phyloP scores from a whole-genome alignment of 2,888 invertebrate genomes.

The Rhagonycha fulva region DNA sequence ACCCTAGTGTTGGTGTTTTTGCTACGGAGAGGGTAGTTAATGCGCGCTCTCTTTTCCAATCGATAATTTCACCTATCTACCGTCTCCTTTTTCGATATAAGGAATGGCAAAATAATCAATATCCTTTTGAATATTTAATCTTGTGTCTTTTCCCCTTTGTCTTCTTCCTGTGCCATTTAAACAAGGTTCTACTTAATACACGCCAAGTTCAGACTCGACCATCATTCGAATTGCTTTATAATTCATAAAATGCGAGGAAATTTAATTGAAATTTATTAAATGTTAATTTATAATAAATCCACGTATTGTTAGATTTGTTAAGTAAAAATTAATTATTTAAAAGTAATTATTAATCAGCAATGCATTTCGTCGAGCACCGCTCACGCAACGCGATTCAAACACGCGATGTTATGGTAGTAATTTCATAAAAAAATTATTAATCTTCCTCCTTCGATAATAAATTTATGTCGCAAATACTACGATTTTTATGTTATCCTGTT shows the following conservation, averaged over 20 bases:
- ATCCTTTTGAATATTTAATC: slow-evolving; percentile 13
- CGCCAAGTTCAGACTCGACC: background rate
- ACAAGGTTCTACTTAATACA: background rate
- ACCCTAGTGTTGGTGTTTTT: background rate
- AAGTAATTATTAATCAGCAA: background rate
- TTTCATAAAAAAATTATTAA: background rate
- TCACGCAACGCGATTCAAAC: background rate
- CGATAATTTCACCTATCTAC: slow-evolving; percentile 9
- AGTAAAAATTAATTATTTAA: background rate
- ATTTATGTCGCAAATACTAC: background rate
- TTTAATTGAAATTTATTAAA: no score
- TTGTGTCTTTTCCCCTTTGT: background rate
- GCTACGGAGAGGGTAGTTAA: background rate
- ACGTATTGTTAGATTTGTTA: background rate
- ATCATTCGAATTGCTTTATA: background rate
- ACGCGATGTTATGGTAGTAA: background rate
- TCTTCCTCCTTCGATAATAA: background rate
- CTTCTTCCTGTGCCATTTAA: background rate
- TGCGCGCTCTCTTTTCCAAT: slow-evolving; percentile 12
- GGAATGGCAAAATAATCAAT: slow-evolving; percentile 20
- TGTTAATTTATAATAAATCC: background rate
- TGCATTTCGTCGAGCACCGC: background rate
- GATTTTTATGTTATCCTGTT: background rate
- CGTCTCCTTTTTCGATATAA: slow-evolving; percentile 8
- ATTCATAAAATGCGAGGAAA: no score